Base-by-base conservation (phyloP, 2,888 invertebrate genomes). In the Vesta saturnalis region DNA sequence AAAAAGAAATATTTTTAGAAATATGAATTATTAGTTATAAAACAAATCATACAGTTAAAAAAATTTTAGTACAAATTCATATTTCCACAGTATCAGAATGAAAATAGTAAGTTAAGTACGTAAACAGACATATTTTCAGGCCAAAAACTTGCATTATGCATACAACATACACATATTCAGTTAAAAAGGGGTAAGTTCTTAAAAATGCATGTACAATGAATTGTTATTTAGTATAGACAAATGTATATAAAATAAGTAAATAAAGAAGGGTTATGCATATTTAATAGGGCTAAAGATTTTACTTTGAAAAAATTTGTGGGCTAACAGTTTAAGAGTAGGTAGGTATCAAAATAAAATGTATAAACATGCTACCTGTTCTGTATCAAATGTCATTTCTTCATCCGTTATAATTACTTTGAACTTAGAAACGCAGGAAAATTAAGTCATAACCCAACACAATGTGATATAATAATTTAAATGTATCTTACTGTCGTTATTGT, bases 141-240 rank as follows among this genome's bases (percentile, higher is more conserved):
- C 68, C 56, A 62, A 58, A 47, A 64, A 55, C 67, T 68, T 68
- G 68, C 56, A 60, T 60, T 59, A 59, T 52, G 60, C 60, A 68
- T 18, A 60, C 56, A 55, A n/a, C 55, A 68, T 63, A 63, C 23
- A 60, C 22, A 46, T 43, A 35, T 18, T 43, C 18, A 46, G 18
- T 18, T n/a, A 1, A 22, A 59, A 35, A 55, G 6, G 21, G 18
- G 8, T 3, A n/a, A 12, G n/a, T 39, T 39, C 8, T 12, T n/a
- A 39, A 39, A 39, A 30, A 30, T 30, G 30, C 30, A 30, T 30
- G 30, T 30, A 30, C 5, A 30, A 30, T 30, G 30, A n/a, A n/a
- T n/a, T n/a, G n/a, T n/a, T n/a, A n/a, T n/a, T n/a, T n/a, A n/a
- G n/a, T n/a, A n/a, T n/a, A n/a, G n/a, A n/a, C n/a, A n/a, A n/a